Evolutionary conservation across 1,140 invertebrate species (phyloP), one percentile per base, ranked within the genome.

Genomic region (Lerema accius): DNA sequence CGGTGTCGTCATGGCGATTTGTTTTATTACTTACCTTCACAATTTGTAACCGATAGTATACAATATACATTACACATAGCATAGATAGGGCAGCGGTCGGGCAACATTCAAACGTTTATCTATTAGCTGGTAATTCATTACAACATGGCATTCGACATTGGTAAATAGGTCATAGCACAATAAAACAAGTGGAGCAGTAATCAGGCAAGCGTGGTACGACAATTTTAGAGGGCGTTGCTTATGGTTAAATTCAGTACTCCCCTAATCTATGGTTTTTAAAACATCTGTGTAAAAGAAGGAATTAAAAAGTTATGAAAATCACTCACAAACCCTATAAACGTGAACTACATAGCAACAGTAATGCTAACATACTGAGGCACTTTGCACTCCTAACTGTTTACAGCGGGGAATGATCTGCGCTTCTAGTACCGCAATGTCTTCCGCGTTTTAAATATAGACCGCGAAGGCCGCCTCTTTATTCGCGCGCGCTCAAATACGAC

Each of bases 361-460:
- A 7, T 1, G 28, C 9, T 4, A 7, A 7, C 9, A 74, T 72
- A 77, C 62, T 39, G 59, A 55, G 59, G 46, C 60, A 72, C 76
- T 82, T 79, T 80, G 76, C 74, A 71, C 70, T 71, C 45, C 71
- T 84, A 85, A 87, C 84, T 88, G 85, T 87, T 84, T 76, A 77
- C 66, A 76, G 79, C 77, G 78, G 67, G 74, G 77, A 86, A 69
- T 73, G 73, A 86, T 84, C 80, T 66, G 73, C 74, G 80, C 73
- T 79, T 81, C 83, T 84, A 83, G 73, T 83, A 73, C 78, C 78
- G 82, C 82, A 84, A 79, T 82, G 80, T 78, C 84, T 90, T 90
- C 87, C 87, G 87, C 76, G 82, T 89, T 83, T 74, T 88, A 90
- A 85, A 90, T 90, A 86, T 90, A 90, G 87, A 76, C 59, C 69